Evolutionary conservation across 2,113 vertebrate species (phyloP).

Genomic region (Tachuris rubrigastra): DNA sequence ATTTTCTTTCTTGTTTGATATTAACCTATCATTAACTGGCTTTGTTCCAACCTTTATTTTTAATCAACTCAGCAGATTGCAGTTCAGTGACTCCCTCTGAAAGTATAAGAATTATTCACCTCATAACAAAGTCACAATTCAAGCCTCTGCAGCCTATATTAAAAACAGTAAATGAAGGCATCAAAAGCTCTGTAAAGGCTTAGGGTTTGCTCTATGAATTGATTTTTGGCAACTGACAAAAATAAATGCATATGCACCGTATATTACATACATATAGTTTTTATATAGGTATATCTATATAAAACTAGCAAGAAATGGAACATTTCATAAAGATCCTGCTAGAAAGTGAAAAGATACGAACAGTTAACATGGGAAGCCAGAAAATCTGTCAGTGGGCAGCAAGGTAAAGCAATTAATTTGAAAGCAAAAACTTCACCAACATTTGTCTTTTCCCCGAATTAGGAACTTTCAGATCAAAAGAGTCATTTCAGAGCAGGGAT

Average conservation of each 20-base stretch:
- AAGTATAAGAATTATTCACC: slow-evolving; percentile 6
- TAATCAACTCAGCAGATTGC: neutral
- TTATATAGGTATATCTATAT: neutral
- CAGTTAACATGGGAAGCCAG: neutral
- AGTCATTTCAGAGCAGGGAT: neutral
- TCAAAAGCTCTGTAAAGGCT: neutral
- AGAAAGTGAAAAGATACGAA: neutral
- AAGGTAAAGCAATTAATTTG: neutral
- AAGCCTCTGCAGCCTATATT: neutral
- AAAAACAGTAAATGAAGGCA: slow-evolving; percentile 20
- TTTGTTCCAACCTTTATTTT: neutral
- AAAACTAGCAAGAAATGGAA: slow-evolving; percentile 18
- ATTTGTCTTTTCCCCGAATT: neutral
- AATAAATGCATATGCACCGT: neutral
- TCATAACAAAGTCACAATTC: neutral
- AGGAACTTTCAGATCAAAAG: neutral
- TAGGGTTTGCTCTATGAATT: neutral
- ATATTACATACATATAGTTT: neutral
- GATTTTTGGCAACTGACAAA: slow-evolving; percentile 31
- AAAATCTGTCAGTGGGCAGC: neutral
- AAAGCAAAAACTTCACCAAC: neutral
- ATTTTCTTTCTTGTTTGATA: neutral
- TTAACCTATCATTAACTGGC: neutral
- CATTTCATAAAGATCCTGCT: neutral
- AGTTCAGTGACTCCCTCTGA: neutral